Percentiles rank a stretch among this genome's conserved stretches.
phyloP scores from a whole-genome alignment of 2,797 vertebrate species.

The Pseudomugil tenellus region DNA sequence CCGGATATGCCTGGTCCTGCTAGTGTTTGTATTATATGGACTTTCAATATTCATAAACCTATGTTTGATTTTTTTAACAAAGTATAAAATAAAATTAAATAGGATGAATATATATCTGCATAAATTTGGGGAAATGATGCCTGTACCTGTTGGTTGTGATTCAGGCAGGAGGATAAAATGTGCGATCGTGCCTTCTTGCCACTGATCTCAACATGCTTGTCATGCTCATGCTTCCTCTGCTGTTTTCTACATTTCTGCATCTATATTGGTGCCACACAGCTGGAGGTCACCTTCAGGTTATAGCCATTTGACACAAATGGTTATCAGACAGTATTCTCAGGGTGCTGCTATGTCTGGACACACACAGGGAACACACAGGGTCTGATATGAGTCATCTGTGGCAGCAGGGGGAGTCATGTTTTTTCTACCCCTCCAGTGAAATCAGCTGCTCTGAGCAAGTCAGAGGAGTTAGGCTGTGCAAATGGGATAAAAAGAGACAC shows the following conservation, averaged over 20 bases:
- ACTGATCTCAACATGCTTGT: slow-evolving; percentile 12
- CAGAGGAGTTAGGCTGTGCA: slow-evolving; percentile 53
- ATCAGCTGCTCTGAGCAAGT: slow-evolving; percentile 38
- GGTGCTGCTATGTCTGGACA: slow-evolving; percentile 57
- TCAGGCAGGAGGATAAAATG: slow-evolving; percentile 25
- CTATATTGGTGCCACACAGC: slow-evolving; percentile 24
- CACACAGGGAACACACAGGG: slow-evolving; percentile 52
- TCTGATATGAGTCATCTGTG: slow-evolving; percentile 67
- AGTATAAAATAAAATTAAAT: not conserved
- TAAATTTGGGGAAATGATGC: not conserved
- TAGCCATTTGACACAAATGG: slow-evolving; percentile 49
- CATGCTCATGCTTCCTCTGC: slow-evolving; percentile 12
- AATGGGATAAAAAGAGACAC: slow-evolving; percentile 52
- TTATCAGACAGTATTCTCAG: slow-evolving; percentile 69
- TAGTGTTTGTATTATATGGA: too few relatives aligned
- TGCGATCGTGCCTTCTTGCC: not conserved
- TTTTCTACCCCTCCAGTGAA: slow-evolving; percentile 47
- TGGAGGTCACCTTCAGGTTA: slow-evolving; percentile 57
- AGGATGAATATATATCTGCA: too few relatives aligned
- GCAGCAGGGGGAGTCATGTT: slow-evolving; percentile 57
- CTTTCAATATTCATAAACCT: not conserved
- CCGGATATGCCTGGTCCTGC: too few relatives aligned
- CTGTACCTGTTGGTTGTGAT: slow-evolving; percentile 4
- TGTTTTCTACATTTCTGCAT: slow-evolving; percentile 52
- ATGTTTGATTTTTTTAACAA: not conserved